These are phyloP conservation scores for Penaeus monodon DNA, from an alignment of 2,888 invertebrate genomes.

Conservation along the genomic window DNA sequence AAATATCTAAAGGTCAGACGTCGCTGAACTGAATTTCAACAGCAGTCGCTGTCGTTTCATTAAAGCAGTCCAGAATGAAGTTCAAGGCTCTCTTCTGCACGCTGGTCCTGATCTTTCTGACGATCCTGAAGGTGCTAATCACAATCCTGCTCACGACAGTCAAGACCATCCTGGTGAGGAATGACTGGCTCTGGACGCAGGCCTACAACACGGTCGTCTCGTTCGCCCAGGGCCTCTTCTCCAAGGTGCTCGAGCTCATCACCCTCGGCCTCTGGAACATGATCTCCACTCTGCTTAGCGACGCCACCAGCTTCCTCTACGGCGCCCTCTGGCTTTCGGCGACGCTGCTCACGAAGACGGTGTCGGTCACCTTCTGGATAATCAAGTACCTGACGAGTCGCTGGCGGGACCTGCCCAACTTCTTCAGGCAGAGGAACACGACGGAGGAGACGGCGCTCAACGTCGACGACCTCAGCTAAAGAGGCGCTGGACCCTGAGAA, in stretches of 20 bases:
- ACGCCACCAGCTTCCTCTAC: constrained; percentile 36
- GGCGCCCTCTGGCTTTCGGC: constrained; percentile 26
- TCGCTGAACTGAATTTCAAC: no score
- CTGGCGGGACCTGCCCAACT: constrained; percentile 25
- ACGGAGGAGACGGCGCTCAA: no score
- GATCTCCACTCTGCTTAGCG: constrained; percentile 44
- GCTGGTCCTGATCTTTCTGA: constrained; percentile 30
- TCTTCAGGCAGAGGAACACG: no score
- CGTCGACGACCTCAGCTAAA: no score
- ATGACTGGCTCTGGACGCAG: constrained; percentile 49
- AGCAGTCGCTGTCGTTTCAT: no score
- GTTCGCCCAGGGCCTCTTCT: constrained; percentile 21
- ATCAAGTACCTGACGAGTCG: constrained; percentile 35
- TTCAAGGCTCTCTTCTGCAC: constrained; percentile 37
- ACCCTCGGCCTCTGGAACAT: constrained; percentile 33
- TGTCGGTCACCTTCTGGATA: constrained; percentile 41
- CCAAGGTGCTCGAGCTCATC: constrained; percentile 25
- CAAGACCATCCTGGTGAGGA: constrained; percentile 48
- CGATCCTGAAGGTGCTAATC: constrained; percentile 35
- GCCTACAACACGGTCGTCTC: constrained; percentile 31
- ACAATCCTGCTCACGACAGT: constrained; percentile 43
- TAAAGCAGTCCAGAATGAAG: constrained; percentile 9
- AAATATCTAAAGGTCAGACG: no score
- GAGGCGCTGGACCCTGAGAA: no score
- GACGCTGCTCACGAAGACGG: constrained; percentile 26